phyloP scores from a whole-genome alignment of 1,140 invertebrate species.

The Cotesia vestalis region DNA sequence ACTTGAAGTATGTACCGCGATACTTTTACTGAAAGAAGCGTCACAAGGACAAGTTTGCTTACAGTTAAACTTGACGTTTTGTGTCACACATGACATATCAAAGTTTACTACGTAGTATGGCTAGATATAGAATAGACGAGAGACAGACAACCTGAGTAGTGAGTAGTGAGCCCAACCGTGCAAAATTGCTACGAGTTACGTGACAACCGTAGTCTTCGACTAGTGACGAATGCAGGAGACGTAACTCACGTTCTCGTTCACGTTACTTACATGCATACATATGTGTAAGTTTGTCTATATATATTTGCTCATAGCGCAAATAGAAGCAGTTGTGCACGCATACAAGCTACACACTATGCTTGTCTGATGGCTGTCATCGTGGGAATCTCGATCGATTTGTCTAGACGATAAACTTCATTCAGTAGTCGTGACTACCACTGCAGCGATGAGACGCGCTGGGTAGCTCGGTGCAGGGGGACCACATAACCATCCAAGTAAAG shows the following conservation, averaged over 20 bases:
- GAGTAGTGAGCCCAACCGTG: slow-evolving; percentile 19
- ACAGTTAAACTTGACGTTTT: too few species aligned
- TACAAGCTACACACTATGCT: background rate
- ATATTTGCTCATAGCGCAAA: background rate
- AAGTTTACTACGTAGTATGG: too few species aligned
- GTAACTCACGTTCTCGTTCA: slow-evolving; percentile 1
- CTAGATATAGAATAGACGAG: too few species aligned
- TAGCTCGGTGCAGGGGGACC: background rate
- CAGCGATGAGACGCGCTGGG: slow-evolving; percentile 17
- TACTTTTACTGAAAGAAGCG: too few species aligned
- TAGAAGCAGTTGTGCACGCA: slow-evolving; percentile 11
- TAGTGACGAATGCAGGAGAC: slow-evolving; percentile 29
- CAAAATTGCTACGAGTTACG: slow-evolving; percentile 23
- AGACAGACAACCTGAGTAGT: background rate
- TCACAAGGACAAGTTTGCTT: too few species aligned
- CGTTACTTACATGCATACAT: background rate
- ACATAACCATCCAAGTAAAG: slow-evolving; percentile 24
- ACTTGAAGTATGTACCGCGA: too few species aligned
- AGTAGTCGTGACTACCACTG: slow-evolving; percentile 25
- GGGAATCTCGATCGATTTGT: slow-evolving; percentile 42
- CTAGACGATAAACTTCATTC: slow-evolving; percentile 43
- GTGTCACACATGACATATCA: too few species aligned
- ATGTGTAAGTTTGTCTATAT: background rate
- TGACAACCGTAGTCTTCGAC: background rate
- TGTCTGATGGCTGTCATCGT: slow-evolving; percentile 21